Evolutionary conservation across 2,113 vertebrate species (phyloP).

Genomic region (Zosterops hypoxanthus): DNA sequence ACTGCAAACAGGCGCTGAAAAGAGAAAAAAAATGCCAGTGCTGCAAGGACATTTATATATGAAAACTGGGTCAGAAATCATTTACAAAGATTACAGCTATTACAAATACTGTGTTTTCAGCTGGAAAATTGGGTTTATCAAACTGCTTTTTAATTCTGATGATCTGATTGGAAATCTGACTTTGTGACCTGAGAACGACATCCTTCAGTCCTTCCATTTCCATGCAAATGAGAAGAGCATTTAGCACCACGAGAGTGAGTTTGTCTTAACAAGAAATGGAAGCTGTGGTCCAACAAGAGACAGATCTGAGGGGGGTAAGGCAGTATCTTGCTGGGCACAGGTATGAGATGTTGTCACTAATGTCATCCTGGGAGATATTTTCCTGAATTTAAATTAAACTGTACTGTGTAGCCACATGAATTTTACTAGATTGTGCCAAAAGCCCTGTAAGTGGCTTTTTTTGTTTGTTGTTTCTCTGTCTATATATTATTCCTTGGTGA

Average conservation of each 20-base stretch:
- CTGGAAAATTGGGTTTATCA: slow-evolving; percentile 34
- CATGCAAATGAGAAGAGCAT: slow-evolving; percentile 3
- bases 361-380: neutral
- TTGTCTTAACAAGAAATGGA: neutral
- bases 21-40: neutral
- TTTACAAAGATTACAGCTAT: neutral
- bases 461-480: neutral
- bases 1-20: slow-evolving; percentile 2
- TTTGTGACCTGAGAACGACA: neutral
- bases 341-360: neutral
- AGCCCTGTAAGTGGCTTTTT: neutral
- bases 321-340: neutral
- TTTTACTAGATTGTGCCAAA: neutral
- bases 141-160: slow-evolving; percentile 7
- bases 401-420: rapidly evolving
- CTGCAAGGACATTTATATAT: neutral
- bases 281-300: neutral
- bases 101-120: slow-evolving; percentile 13
- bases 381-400: neutral
- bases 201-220: neutral
- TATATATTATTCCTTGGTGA: neutral
- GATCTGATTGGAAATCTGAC: slow-evolving; percentile 21
- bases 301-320: neutral
- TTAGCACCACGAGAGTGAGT: neutral
- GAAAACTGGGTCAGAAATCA: slow-evolving; percentile 41